Evolutionary conservation across 2,113 vertebrate genomes (phyloP).

Genomic region (Nibea albiflora): DNA sequence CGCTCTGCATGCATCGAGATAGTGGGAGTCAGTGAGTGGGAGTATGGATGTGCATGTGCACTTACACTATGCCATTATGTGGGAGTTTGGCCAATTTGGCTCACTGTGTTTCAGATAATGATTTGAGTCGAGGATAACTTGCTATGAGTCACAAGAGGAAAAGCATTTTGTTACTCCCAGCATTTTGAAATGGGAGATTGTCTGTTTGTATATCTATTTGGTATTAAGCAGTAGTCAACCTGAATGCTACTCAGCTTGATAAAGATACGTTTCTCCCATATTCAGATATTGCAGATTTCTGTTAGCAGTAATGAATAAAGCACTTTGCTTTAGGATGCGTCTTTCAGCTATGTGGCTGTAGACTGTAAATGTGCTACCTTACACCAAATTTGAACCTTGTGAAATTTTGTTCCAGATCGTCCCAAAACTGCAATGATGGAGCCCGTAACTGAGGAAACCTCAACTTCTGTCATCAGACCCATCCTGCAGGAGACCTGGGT

Average conservation of each 20-base stretch:
- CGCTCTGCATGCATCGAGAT: conserved; percentile 55
- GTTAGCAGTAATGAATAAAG: conserved; percentile 6
- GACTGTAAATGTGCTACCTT: neutral
- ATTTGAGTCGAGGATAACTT: conserved; percentile 73
- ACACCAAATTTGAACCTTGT: neutral
- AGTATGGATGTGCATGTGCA: conserved; percentile 72
- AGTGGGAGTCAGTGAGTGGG: conserved; percentile 74
- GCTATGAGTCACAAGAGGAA: conserved; percentile 72
- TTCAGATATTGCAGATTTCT: neutral
- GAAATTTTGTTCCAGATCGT: conserved; percentile 31
- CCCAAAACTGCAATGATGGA: conserved; percentile 47
- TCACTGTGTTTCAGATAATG: conserved; percentile 71
- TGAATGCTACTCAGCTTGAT: neutral
- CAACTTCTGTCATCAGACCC: conserved; percentile 61
- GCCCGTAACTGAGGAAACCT: conserved; percentile 27
- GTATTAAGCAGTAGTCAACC: neutral
- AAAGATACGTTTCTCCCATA: neutral
- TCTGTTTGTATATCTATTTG: conserved; percentile 2
- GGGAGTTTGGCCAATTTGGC: conserved; percentile 75
- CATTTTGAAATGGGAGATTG: conserved; percentile 53
- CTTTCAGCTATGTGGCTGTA: neutral
- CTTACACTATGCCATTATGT: conserved; percentile 76
- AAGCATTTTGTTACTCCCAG: conserved; percentile 62
- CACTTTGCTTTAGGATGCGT: conserved; percentile 6
- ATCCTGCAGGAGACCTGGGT: conserved; percentile 89